Conservation (phyloP, 2,888 invertebrate species). For the Proisotoma minuta region DNA sequence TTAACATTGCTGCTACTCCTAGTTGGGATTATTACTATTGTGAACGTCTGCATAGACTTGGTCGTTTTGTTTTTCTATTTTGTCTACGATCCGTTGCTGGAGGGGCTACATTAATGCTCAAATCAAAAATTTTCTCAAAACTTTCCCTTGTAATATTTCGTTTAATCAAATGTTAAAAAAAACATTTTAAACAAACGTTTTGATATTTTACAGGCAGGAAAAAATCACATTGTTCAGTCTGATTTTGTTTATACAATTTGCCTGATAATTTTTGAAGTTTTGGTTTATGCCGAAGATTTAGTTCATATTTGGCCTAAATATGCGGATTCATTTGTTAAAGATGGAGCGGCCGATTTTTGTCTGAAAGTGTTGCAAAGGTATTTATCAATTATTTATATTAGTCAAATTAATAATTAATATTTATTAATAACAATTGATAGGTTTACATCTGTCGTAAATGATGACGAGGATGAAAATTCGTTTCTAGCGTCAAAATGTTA, state of each 20-base stretch:
- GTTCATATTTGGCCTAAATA: neutral
- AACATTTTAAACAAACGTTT: neutral
- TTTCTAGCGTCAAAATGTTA: neutral
- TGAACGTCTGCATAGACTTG: neutral
- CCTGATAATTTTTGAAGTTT: neutral
- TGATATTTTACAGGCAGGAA: neutral
- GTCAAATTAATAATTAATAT: neutral
- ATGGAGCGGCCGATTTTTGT: conserved; percentile 8
- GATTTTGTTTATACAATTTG: conserved; percentile 1
- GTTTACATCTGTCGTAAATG: neutral
- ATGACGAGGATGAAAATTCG: neutral
- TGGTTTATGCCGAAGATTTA: conserved; percentile 1
- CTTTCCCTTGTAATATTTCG: neutral
- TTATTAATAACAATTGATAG: neutral
- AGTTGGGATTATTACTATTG: too few relatives aligned
- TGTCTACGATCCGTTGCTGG: neutral
- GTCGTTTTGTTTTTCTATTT: conserved; percentile 7
- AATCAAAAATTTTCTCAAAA: neutral
- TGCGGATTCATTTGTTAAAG: neutral
- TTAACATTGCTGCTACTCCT: too few relatives aligned
- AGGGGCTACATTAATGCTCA: neutral
- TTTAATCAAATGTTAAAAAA: neutral
- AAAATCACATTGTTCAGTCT: neutral
- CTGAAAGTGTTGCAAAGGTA: conserved; percentile 2
- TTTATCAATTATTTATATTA: neutral